Percentiles rank a stretch among this genome's conserved stretches.
Evolutionary conservation across 1,140 invertebrate genomes (phyloP).

Genomic region (Euura lappo): DNA sequence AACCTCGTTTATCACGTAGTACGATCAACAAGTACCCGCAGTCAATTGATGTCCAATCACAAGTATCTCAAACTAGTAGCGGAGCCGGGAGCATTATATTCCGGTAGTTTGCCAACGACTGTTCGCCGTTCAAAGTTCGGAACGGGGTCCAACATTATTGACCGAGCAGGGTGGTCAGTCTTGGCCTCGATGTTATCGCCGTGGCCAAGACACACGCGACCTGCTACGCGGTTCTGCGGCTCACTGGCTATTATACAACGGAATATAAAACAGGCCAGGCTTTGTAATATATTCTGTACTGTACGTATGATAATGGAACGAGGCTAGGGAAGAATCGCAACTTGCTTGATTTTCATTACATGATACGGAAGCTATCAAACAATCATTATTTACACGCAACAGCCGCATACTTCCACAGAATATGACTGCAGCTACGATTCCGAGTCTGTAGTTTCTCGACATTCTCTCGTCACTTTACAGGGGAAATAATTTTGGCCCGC

Average conservation of each 20-base stretch:
- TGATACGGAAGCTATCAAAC: background rate
- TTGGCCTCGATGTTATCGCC: background rate
- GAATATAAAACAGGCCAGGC: background rate
- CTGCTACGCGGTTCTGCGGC: background rate
- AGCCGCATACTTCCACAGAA: too few species aligned
- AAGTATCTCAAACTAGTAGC: too few species aligned
- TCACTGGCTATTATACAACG: background rate
- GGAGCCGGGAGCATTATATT: too few species aligned
- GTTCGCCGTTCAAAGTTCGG: background rate
- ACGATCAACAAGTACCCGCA: too few species aligned
- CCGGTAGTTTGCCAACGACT: too few species aligned
- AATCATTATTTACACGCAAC: too few species aligned
- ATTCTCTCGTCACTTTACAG: conserved; percentile 53
- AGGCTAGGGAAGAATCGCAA: background rate
- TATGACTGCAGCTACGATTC: too few species aligned
- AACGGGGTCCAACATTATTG: background rate
- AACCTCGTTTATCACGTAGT: too few species aligned
- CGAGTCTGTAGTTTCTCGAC: too few species aligned
- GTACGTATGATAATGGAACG: conserved; percentile 1
- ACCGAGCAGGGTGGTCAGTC: background rate
- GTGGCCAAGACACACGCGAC: background rate
- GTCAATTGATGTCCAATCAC: too few species aligned
- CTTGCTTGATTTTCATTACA: background rate
- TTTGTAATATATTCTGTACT: conserved; percentile 2
- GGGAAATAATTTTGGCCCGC: conserved; percentile 75